Percentiles rank a stretch among this genome's conserved stretches.
These are phyloP conservation scores for Ophioninae sp. DNA, from an alignment of 2,888 invertebrate species.

Conservation along the genomic window DNA sequence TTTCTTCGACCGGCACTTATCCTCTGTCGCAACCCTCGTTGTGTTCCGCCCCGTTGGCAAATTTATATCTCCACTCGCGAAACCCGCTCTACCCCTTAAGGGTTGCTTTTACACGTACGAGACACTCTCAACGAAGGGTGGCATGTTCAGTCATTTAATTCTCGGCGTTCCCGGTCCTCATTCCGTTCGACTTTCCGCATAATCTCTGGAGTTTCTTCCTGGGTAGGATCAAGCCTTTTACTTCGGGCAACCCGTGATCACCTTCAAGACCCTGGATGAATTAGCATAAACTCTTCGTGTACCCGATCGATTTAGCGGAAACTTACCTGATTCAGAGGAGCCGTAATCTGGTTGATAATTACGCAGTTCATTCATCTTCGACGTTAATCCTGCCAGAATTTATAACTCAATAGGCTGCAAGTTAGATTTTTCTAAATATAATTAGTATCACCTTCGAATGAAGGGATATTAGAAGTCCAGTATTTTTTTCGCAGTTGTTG, in stretches of 20 bases:
- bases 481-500: background rate
- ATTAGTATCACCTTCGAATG: background rate
- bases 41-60: constrained; percentile 32
- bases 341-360: background rate
- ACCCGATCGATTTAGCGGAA: constrained; percentile 11
- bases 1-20: constrained; percentile 42
- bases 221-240: constrained; percentile 23
- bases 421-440: background rate
- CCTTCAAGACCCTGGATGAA: background rate
- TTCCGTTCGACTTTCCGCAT: constrained; percentile 35
- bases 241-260: constrained; percentile 12
- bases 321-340: background rate
- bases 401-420: background rate
- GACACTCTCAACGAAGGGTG: constrained; percentile 19
- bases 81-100: constrained; percentile 7
- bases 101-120: constrained; percentile 14
- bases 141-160: constrained; percentile 49
- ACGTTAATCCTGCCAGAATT: background rate
- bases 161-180: constrained; percentile 5
- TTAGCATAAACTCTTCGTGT: constrained; percentile 11
- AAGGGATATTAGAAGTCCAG: background rate
- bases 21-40: constrained; percentile 40
- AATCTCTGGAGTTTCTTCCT: constrained; percentile 29
- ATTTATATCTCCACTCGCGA: constrained; percentile 16
- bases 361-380: background rate